These are phyloP conservation scores for Pseudochromis fuscus DNA, from an alignment of 2,797 vertebrate genomes.

Conservation along the genomic window DNA sequence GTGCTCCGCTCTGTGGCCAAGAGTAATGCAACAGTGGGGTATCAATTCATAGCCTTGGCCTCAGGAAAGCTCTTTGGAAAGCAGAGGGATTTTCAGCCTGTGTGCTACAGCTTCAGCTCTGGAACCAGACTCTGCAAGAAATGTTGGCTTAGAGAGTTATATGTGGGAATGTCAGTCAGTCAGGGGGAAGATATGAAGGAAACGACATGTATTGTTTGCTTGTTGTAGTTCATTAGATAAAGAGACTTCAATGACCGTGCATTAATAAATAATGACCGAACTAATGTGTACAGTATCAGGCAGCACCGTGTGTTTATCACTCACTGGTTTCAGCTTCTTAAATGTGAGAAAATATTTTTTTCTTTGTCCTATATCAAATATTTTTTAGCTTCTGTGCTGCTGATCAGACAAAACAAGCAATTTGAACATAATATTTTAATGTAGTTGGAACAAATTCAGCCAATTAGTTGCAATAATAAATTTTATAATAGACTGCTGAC, in stretches of 20 bases:
- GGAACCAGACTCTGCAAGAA: conserved; percentile 58
- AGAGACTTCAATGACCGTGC: conserved; percentile 34
- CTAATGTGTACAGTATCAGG: conserved; percentile 17
- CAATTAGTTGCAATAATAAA: no score
- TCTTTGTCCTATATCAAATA: not conserved
- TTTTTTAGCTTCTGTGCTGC: not conserved
- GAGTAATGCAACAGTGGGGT: conserved; percentile 81
- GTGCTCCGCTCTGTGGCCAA: conserved; percentile 74
- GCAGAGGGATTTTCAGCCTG: conserved; percentile 75
- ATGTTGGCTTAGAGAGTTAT: conserved; percentile 46
- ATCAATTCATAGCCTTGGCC: conserved; percentile 80
- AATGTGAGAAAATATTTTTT: not conserved
- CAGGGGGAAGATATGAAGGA: conserved; percentile 33
- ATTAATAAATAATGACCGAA: conserved; percentile 42
- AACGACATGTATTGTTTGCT: conserved; percentile 46
- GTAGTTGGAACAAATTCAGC: no score
- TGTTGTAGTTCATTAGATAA: conserved; percentile 44
- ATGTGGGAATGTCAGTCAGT: conserved; percentile 59
- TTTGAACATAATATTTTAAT: not conserved
- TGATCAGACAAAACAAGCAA: not conserved
- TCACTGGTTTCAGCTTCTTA: not conserved
- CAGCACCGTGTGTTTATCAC: conserved; percentile 11
- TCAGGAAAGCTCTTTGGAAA: conserved; percentile 80
- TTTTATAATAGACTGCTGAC: no score
- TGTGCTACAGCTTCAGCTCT: conserved; percentile 62